Percentiles rank a stretch among this genome's conserved stretches.
phyloP scores from a whole-genome alignment of 2,797 vertebrate genomes.

The Phoeniculus purpureus region DNA sequence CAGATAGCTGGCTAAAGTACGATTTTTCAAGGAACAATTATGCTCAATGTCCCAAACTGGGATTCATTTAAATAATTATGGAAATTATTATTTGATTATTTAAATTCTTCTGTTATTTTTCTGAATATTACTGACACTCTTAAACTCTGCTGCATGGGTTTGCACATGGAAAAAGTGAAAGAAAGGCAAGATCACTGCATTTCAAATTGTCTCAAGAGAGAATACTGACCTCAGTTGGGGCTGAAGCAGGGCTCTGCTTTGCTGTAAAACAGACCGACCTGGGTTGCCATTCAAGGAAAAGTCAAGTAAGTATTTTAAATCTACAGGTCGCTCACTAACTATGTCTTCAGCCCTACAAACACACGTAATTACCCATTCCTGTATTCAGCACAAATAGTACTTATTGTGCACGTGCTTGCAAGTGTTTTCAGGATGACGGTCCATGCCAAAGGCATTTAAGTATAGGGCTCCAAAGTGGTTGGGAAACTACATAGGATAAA shows the following conservation, averaged over 20 bases:
- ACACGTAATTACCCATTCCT: constrained; percentile 9
- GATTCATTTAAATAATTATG: background rate
- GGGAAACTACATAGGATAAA: constrained; percentile 50
- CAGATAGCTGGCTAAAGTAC: background rate
- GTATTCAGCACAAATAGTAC: constrained; percentile 26
- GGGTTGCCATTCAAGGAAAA: constrained; percentile 12
- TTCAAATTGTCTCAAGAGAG: background rate
- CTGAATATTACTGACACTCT: background rate
- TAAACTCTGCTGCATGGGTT: background rate
- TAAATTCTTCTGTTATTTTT: too few relatives aligned
- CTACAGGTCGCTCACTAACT: constrained; percentile 18
- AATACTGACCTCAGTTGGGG: background rate
- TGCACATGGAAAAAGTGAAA: background rate
- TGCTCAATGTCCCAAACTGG: background rate
- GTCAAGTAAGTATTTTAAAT: constrained; percentile 33
- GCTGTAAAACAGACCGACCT: background rate
- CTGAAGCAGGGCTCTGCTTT: background rate
- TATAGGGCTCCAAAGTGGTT: constrained; percentile 29
- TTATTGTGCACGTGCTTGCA: constrained; percentile 44
- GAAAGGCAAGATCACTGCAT: background rate
- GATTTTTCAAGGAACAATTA: background rate
- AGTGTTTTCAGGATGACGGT: constrained; percentile 38
- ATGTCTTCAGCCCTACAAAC: constrained; percentile 15
- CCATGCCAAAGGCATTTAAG: constrained; percentile 45
- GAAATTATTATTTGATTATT: background rate